Evolutionary conservation across 2,113 vertebrate species (phyloP).

Genomic region (Thomomys bottae): DNA sequence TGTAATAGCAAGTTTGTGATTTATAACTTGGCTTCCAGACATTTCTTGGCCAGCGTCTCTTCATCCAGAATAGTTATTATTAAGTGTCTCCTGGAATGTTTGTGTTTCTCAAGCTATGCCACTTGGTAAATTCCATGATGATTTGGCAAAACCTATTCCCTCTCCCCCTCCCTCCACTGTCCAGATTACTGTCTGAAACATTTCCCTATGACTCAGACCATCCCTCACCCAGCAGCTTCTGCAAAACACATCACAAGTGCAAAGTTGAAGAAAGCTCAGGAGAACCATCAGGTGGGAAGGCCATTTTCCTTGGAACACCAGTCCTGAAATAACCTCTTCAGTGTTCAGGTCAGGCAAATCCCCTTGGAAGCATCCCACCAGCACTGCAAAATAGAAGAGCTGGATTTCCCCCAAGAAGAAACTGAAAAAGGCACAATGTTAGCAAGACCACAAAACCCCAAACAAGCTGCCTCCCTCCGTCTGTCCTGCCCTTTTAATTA

Average conservation of each 20-base stretch:
- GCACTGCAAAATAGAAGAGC: constrained; percentile 46
- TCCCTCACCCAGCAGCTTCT: constrained; percentile 44
- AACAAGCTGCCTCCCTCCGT: not conserved
- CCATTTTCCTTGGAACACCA: constrained; percentile 56
- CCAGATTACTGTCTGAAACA: not conserved
- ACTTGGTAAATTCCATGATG: constrained; percentile 54
- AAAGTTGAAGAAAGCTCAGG: constrained; percentile 46
- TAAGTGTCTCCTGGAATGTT: constrained; percentile 54
- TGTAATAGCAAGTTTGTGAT: constrained; percentile 28
- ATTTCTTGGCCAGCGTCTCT: not conserved
- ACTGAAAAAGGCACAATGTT: not conserved
- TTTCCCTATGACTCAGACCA: constrained; percentile 66
- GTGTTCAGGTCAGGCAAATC: constrained; percentile 61
- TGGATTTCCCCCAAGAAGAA: constrained; percentile 18
- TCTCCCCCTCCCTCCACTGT: not conserved
- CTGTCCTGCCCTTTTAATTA: not conserved
- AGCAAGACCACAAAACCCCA: constrained; percentile 29
- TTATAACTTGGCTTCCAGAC: constrained; percentile 39
- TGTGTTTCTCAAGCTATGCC: constrained; percentile 24
- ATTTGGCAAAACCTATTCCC: not conserved
- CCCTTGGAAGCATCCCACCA: constrained; percentile 16
- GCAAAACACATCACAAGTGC: constrained; percentile 62
- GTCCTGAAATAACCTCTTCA: constrained; percentile 66
- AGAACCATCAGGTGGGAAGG: constrained; percentile 53
- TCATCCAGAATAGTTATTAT: not conserved